These are phyloP conservation scores for Kryptopterus vitreolus DNA, from an alignment of 2,797 vertebrate species.

Conservation along the genomic window DNA sequence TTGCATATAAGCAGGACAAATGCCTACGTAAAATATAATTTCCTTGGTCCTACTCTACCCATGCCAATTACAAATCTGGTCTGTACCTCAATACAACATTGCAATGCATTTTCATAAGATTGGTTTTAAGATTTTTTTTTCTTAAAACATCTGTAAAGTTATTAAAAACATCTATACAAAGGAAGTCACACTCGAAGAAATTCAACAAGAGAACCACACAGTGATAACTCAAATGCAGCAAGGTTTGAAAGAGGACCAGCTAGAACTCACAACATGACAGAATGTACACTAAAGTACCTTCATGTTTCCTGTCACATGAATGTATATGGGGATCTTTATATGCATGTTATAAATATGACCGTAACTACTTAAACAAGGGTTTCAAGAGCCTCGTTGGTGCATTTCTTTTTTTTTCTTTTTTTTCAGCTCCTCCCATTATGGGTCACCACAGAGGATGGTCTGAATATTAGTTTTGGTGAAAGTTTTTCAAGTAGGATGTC, in stretches of 20 bases:
- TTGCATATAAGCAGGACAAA: conserved; percentile 35
- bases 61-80: conserved; percentile 47
- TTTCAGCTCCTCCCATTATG: too few species aligned
- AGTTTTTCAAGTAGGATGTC: too few species aligned
- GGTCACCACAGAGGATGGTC: too few species aligned
- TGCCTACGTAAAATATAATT: conserved; percentile 40
- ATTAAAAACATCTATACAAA: conserved; percentile 38
- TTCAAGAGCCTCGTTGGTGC: too few species aligned
- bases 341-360: not conserved
- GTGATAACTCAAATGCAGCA: conserved; percentile 18
- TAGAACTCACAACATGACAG: conserved; percentile 20
- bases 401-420: too few species aligned
- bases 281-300: not conserved
- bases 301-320: not conserved
- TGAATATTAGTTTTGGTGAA: too few species aligned
- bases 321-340: not conserved
- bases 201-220: conserved; percentile 40
- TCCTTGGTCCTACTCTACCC: conserved; percentile 44
- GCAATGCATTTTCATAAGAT: conserved; percentile 37
- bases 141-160: conserved; percentile 38
- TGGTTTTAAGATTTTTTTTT: conserved; percentile 24
- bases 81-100: conserved; percentile 40
- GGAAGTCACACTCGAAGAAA: conserved; percentile 40
- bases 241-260: conserved; percentile 46
- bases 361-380: not conserved